phyloP scores from a whole-genome alignment of 2,113 vertebrate genomes.

The Tricholaema leucomelas region DNA sequence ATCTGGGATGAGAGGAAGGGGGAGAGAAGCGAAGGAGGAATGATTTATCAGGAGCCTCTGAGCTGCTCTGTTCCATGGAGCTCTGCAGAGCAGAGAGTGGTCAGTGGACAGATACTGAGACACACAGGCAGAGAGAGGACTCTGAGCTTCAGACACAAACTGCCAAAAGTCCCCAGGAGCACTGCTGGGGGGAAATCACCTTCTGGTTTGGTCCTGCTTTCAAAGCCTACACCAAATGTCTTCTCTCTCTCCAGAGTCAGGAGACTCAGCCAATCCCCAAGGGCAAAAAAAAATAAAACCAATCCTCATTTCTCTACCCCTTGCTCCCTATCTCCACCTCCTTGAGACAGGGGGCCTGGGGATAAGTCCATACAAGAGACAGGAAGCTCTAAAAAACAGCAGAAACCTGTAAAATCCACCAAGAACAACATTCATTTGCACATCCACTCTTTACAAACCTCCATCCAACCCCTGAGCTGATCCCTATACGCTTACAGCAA shows the following conservation, averaged over 20 bases:
- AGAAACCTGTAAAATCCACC: not conserved
- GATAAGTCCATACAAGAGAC: not conserved
- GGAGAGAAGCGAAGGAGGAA: not conserved
- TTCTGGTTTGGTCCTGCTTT: not conserved
- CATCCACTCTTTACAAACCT: not conserved
- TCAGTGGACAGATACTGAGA: not conserved
- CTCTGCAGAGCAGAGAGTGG: not conserved
- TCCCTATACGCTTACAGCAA: not conserved
- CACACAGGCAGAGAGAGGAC: not conserved
- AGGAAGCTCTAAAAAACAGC: not conserved
- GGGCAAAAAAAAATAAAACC: not conserved
- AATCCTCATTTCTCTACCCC: not conserved
- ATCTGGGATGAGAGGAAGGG: not conserved
- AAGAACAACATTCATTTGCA: not conserved
- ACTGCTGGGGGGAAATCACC: fast-evolving
- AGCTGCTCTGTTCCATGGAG: not conserved
- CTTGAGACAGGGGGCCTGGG: not conserved
- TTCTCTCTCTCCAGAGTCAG: not conserved
- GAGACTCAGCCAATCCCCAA: not conserved
- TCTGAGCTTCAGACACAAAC: not conserved
- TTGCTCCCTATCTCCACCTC: not conserved
- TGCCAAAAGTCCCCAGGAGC: not conserved
- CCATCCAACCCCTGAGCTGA: fast-evolving
- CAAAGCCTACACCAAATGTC: fast-evolving
- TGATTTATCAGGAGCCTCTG: conserved; percentile 30